phyloP scores from a whole-genome alignment of 2,113 vertebrate genomes.

The Dolichallabes microphthalmus region DNA sequence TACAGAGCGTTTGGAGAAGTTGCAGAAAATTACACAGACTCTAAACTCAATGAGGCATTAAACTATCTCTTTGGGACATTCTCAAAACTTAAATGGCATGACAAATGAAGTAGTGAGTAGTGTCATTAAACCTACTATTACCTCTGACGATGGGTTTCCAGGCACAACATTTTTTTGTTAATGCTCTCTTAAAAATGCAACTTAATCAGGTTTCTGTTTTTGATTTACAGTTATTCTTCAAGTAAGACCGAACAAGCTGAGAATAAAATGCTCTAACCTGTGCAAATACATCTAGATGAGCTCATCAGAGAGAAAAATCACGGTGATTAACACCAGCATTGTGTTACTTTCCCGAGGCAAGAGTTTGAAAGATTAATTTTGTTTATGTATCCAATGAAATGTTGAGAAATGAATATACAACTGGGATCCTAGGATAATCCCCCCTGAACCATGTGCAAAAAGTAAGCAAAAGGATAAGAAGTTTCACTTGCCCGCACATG shows the following conservation, averaged over 20 bases:
- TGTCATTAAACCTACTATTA: slow-evolving; percentile 31
- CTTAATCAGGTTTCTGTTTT: slow-evolving; percentile 4
- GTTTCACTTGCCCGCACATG: slow-evolving; percentile 27
- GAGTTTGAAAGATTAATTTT: slow-evolving; percentile 35
- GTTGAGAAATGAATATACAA: slow-evolving; percentile 27
- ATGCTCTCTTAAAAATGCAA: slow-evolving; percentile 20
- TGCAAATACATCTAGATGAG: slow-evolving; percentile 7
- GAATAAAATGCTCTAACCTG: background rate
- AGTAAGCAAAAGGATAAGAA: slow-evolving; percentile 28
- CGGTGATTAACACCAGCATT: slow-evolving; percentile 34
- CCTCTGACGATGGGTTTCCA: slow-evolving; percentile 27
- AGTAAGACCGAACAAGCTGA: slow-evolving; percentile 21
- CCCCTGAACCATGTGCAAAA: slow-evolving; percentile 18
- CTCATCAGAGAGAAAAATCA: slow-evolving; percentile 34
- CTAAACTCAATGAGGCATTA: slow-evolving; percentile 38
- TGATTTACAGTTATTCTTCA: slow-evolving; percentile 23
- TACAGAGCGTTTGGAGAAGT: background rate
- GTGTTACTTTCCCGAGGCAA: slow-evolving; percentile 31
- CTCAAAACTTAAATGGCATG: slow-evolving; percentile 28
- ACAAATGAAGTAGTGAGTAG: slow-evolving; percentile 36
- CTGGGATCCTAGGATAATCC: slow-evolving; percentile 20
- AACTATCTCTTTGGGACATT: slow-evolving; percentile 17
- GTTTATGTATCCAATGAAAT: slow-evolving; percentile 39
- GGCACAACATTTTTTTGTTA: slow-evolving; percentile 9
- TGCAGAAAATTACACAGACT: slow-evolving; percentile 4